Evolutionary conservation across 2,888 invertebrate species (phyloP), one percentile per base, ranked within the genome.

Genomic region (Heliconius ethilla): DNA sequence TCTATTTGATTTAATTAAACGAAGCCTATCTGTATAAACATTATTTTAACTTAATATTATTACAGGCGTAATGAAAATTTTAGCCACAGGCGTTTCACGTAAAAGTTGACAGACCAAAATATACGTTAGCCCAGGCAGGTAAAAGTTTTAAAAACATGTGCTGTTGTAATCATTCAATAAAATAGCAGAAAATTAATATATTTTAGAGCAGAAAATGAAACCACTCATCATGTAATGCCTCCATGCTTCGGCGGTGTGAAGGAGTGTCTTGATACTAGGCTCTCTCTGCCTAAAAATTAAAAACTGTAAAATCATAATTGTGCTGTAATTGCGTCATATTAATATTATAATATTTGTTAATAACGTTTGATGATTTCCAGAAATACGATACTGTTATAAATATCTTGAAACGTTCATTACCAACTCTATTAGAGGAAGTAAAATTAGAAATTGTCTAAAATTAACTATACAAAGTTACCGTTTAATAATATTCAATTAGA

Each of bases 401-500:
- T 22, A 62, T 9, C 62, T 62, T 4, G 25, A 1, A 0, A 25
- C 25, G 22, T 62, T 62, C 25, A 3, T n/a, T 62, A 62, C 3
- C 11, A 62, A 62, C 62, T 62, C n/a, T 62, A 62, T 62, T 11
- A 62, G 0, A 62, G 25, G 25, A 3, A 25, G 62, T 1, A 62
- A 62, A 25, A 62, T 62, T 63, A 63, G 63, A 63, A 63, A 25
- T 27, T 27, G 15, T 63, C 27, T 27, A 63, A 63, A 63, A 63
- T 63, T 63, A 63, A 13, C 13, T 25, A 63, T 13, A 25, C 13
- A n/a, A 63, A 63, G 27, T 63, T 27, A 63, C 4, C 13, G 63
- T 63, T 63, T 63, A 63, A 63, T 63, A 63, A 63, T 63, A 63
- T 25, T 63, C n/a, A 25, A 63, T 63, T 63, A 63, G n/a, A 27